Percentiles rank a stretch among this genome's conserved stretches.
Conservation (phyloP, 2,113 vertebrate genomes). For the Microcebus lehilahytsara region DNA sequence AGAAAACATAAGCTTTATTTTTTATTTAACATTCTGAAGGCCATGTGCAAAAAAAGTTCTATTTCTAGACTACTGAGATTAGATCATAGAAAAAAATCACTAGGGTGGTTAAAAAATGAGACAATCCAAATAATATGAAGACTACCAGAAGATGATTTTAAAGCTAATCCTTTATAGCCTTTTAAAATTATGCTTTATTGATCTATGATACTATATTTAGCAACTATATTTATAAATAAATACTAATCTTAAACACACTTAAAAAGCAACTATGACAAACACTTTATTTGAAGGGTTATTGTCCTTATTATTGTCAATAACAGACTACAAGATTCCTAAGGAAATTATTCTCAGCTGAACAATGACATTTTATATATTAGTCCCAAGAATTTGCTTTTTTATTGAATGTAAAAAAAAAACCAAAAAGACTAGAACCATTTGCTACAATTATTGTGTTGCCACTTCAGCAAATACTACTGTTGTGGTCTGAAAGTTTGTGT, state of each 20-base stretch:
- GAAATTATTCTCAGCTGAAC: background rate
- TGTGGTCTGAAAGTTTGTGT: background rate
- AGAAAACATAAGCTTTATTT: background rate
- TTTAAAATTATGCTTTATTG: background rate
- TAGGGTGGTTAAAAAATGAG: background rate
- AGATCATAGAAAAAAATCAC: background rate
- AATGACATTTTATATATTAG: background rate
- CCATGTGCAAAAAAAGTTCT: background rate
- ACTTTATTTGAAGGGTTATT: background rate
- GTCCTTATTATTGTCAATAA: background rate
- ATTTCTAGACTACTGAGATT: background rate
- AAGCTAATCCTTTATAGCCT: background rate
- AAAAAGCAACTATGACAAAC: background rate
- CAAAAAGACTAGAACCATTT: background rate
- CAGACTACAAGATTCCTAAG: background rate
- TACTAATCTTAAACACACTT: background rate
- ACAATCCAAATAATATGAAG: background rate
- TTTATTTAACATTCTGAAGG: constrained; percentile 15
- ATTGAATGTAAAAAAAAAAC: background rate
- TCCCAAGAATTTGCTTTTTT: background rate
- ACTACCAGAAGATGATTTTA: background rate
- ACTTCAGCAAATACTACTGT: background rate
- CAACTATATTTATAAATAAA: background rate
- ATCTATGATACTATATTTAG: background rate
- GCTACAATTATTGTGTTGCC: background rate